phyloP scores from a whole-genome alignment of 2,888 invertebrate genomes.

The Venusia cambrica region DNA sequence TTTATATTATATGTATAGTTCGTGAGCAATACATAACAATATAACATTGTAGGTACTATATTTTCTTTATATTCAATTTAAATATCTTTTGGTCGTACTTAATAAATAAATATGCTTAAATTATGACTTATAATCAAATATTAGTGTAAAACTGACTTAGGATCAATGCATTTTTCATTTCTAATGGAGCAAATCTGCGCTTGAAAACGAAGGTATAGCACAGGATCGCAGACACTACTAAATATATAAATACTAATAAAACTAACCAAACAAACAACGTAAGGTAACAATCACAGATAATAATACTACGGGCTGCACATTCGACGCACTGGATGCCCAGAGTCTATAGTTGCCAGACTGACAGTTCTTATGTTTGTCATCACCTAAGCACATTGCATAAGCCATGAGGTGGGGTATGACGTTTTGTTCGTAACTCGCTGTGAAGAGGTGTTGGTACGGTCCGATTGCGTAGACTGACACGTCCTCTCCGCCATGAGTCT shows the following conservation, averaged over 20 bases:
- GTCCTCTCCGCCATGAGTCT: slow-evolving; percentile 90
- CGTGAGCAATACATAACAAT: too few species aligned
- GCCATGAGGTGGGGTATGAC: slow-evolving; percentile 88
- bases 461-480: slow-evolving; percentile 87
- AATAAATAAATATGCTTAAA: too few species aligned
- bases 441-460: slow-evolving; percentile 90
- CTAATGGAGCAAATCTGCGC: too few species aligned
- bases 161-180: too few species aligned
- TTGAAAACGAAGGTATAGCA: too few species aligned
- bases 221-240: too few species aligned
- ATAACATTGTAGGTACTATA: too few species aligned
- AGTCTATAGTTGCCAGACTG: slow-evolving; percentile 11
- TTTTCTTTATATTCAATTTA: too few species aligned
- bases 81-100: too few species aligned
- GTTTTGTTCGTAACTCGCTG: slow-evolving; percentile 89
- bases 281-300: slow-evolving; percentile 20
- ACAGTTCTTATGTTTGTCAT: slow-evolving; percentile 71
- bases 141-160: too few species aligned
- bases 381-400: slow-evolving; percentile 85
- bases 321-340: slow-evolving; percentile 14
- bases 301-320: slow-evolving; percentile 14
- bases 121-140: too few species aligned
- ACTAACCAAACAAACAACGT: slow-evolving; percentile 9
- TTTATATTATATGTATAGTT: too few species aligned
- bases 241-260: neutral